A percentile compares a stretch with the other conserved stretches of the same genome.
Evolutionary conservation across 2,888 invertebrate species (phyloP).

Genomic region (Drosophila lutescens): DNA sequence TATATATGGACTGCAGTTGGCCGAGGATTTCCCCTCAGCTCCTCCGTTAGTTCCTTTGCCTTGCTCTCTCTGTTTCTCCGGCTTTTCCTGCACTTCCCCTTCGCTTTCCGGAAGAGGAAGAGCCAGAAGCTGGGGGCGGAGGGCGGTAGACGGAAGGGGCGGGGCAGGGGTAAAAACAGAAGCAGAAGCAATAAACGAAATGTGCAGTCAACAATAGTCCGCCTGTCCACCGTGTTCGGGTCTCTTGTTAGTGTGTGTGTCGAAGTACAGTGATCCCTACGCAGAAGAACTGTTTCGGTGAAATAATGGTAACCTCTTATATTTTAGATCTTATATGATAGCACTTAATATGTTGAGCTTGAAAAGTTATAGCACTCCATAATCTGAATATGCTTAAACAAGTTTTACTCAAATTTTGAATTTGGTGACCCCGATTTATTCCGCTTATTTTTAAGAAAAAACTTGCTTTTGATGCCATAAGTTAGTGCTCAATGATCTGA

Average conservation of each 20-base stretch:
- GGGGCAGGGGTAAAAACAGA: constrained; percentile 8
- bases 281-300: no score
- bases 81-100: not conserved
- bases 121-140: not conserved
- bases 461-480: no score
- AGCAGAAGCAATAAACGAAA: constrained; percentile 42
- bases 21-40: constrained; percentile 12
- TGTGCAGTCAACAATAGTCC: constrained; percentile 63
- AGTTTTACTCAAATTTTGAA: no score
- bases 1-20: constrained; percentile 14
- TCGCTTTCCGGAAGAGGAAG: constrained; percentile 1
- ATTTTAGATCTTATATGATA: no score
- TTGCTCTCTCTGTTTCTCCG: constrained; percentile 1
- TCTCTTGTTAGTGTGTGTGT: not conserved
- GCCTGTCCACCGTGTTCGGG: not conserved
- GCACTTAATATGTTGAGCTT: no score
- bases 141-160: not conserved
- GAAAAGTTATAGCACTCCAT: no score
- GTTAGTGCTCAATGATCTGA: no score
- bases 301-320: no score
- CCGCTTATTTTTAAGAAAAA: no score
- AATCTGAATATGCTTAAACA: no score
- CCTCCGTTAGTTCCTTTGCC: constrained; percentile 4
- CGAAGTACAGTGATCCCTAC: constrained; percentile 16
- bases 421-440: no score